These are phyloP conservation scores for Stenodema calcarata DNA, from an alignment of 2,888 invertebrate species.

Conservation along the genomic window DNA sequence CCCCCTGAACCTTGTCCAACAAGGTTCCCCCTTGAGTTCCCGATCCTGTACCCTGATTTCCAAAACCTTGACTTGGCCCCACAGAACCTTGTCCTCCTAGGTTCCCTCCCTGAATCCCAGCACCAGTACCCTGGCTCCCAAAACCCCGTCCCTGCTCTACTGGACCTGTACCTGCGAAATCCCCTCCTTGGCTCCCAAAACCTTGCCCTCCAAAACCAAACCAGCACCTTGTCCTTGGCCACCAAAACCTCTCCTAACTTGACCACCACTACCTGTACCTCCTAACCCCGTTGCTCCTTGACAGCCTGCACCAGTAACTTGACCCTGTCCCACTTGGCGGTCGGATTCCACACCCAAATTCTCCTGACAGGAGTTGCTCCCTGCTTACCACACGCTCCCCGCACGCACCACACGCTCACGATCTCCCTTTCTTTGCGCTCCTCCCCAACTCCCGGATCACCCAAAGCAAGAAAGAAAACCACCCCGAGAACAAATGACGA, in stretches of 20 bases:
- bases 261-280: not conserved
- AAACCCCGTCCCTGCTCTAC: not conserved
- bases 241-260: not conserved
- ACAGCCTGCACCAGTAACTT: not conserved
- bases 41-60: not conserved
- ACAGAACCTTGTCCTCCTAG: not conserved
- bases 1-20: not conserved
- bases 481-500: too few relatives aligned
- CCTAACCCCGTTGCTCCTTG: constrained; percentile 7
- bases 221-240: constrained; percentile 38
- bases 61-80: constrained; percentile 28
- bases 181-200: not conserved
- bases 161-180: not conserved
- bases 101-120: not conserved
- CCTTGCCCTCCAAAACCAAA: not conserved
- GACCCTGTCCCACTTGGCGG: not conserved
- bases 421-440: too few relatives aligned
- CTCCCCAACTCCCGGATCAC: too few relatives aligned
- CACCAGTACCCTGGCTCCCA: not conserved
- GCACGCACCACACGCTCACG: too few relatives aligned
- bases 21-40: not conserved
- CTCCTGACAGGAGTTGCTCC: too few relatives aligned
- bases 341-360: too few relatives aligned
- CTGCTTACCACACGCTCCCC: too few relatives aligned
- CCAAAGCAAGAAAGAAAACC: too few relatives aligned